Evolutionary conservation across 2,113 vertebrate species (phyloP).

Genomic region (Blennius ocellaris): DNA sequence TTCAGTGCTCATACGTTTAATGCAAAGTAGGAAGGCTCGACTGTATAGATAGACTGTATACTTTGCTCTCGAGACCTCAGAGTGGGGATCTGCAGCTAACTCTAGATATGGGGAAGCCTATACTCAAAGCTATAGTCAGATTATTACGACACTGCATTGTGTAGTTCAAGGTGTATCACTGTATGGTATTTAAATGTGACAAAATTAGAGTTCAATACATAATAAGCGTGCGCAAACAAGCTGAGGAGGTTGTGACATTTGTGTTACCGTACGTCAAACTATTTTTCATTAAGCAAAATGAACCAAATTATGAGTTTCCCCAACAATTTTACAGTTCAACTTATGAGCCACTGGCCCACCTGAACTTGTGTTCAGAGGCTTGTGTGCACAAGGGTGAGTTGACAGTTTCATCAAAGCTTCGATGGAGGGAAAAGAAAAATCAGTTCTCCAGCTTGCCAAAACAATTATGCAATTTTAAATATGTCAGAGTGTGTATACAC

Average conservation of each 20-base stretch:
- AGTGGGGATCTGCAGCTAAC: neutral
- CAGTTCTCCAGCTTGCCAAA: constrained; percentile 70
- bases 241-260: constrained; percentile 21
- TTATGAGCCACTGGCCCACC: constrained; percentile 47
- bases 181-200: neutral
- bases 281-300: constrained; percentile 45
- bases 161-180: constrained; percentile 10
- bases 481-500: constrained; percentile 62
- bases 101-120: constrained; percentile 7
- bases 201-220: constrained; percentile 20
- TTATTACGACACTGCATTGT: constrained; percentile 7
- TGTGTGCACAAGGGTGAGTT: constrained; percentile 47
- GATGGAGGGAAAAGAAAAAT: constrained; percentile 53
- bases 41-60: constrained; percentile 31
- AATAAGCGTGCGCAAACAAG: constrained; percentile 21
- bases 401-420: constrained; percentile 61
- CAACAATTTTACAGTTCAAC: constrained; percentile 34
- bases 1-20: constrained; percentile 52
- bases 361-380: constrained; percentile 50
- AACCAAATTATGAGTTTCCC: constrained; percentile 33
- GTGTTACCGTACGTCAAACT: constrained; percentile 30
- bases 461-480: constrained; percentile 73
- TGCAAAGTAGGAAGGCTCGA: constrained; percentile 59
- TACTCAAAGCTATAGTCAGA: constrained; percentile 14
- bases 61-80: constrained; percentile 33